These are phyloP conservation scores for Sarcophaga rosellei DNA, from an alignment of 2,888 invertebrate species.

Conservation along the genomic window DNA sequence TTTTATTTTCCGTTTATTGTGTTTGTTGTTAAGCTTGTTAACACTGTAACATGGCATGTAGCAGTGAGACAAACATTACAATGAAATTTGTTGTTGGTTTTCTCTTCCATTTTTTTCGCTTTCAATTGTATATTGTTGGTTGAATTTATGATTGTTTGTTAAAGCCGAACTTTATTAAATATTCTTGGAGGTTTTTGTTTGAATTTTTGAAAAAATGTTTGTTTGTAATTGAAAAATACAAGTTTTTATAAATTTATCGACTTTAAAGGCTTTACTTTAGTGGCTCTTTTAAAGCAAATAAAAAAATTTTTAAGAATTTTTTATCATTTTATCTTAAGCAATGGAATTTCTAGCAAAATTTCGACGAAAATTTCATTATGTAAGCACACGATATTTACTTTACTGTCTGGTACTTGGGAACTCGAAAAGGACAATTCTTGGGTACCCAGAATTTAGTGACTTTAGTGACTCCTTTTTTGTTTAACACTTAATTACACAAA, in stretches of 20 bases:
- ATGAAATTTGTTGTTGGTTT: conserved; percentile 52
- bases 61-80: not conserved
- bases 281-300: too few species aligned
- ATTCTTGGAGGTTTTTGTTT: not conserved
- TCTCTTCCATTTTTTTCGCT: conserved; percentile 13
- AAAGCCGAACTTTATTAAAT: not conserved
- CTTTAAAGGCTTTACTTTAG: too few species aligned
- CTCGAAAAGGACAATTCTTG: too few species aligned
- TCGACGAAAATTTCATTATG: too few species aligned
- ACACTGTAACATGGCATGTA: not conserved
- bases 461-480: too few species aligned
- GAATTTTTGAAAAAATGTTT: conserved; percentile 6
- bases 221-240: not conserved
- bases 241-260: not conserved
- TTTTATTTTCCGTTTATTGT: conserved; percentile 50
- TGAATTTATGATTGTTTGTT: conserved; percentile 32
- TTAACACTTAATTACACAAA: too few species aligned
- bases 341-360: too few species aligned
- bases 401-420: too few species aligned
- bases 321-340: too few species aligned
- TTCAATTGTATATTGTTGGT: not conserved
- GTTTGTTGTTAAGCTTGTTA: conserved; percentile 28
- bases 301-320: too few species aligned
- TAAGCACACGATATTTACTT: too few species aligned
- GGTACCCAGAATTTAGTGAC: too few species aligned